Percentiles rank a stretch among this genome's conserved stretches.
Conservation (phyloP, 2,113 vertebrate species). For the Coptodon bakossiorum region DNA sequence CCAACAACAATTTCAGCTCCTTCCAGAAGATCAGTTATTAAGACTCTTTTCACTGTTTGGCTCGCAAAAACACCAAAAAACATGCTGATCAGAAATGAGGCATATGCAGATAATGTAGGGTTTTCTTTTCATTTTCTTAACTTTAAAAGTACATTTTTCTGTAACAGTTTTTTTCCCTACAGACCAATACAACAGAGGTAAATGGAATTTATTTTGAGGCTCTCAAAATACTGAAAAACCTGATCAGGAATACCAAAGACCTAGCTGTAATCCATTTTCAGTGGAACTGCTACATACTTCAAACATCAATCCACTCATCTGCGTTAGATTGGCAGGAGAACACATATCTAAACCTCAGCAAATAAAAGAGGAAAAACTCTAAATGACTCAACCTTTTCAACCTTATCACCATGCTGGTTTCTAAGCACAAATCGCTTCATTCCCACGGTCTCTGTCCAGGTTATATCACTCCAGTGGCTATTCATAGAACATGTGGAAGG, state of each 20-base stretch:
- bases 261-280: background rate
- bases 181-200: background rate
- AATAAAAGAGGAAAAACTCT: background rate
- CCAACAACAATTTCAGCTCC: background rate
- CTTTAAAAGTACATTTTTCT: background rate
- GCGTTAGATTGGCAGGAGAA: background rate
- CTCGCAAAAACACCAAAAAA: background rate
- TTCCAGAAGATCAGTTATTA: background rate
- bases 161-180: background rate
- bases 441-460: background rate
- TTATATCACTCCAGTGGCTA: background rate
- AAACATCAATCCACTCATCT: background rate
- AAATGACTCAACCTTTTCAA: background rate
- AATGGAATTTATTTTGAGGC: background rate
- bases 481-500: background rate
- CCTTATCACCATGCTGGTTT: background rate
- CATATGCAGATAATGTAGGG: background rate
- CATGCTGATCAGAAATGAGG: background rate
- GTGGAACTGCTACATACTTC: background rate
- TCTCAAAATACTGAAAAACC: background rate
- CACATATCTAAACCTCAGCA: background rate
- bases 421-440: background rate
- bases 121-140: background rate
- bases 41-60: background rate
- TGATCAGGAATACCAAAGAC: background rate